Evolutionary conservation across 2,888 invertebrate species (phyloP), one percentile per base, ranked within the genome.

Genomic region (Zhuqinia jingwanae): DNA sequence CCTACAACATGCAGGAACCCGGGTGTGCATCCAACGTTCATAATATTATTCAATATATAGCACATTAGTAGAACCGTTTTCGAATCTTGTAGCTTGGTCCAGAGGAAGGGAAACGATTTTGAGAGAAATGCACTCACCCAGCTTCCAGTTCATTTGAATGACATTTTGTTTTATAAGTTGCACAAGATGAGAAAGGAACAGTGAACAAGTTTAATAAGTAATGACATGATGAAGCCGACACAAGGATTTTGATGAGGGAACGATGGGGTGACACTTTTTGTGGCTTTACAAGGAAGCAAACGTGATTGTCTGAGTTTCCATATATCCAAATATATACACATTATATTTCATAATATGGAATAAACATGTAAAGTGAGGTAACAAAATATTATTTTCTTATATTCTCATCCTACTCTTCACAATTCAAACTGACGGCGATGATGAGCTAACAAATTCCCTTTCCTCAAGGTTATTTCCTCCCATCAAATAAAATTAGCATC

Each of bases 401-500:
- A 36, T 36, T 36, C 6, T 36, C 17, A 3, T 15, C 42, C 42
- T 5, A 17, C 5, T 68, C 42, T 68, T 11, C 2, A 42, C 2
- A 20, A 78, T 30, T 79, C 65, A 11, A 30, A 13, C 11, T 79
- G 79, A 79, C 65, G 17, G 17, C 17, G 17, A 17, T 65, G 65
- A 68, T 53, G 47, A 79, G 50, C 79, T 65, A 50, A 36, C 65
- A 65, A 65, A 79, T 30, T 60, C 5, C 15, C 20, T 45, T 30
- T 36, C 30, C 47, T 17, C 63, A 60, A 11, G 27, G 30, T 63
- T 68, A 17, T 30, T 63, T 6, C 13, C 20, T 17, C 65, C 42
- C 65, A 70, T 80, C 80, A 56, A 70, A 80, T 80, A 56, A 80
- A 80, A 80, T 80, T 80, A 80, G 70, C 70, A 80, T 80, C 80